Evolutionary conservation across 2,888 invertebrate species (phyloP).

Genomic region (Laspeyria flexula): DNA sequence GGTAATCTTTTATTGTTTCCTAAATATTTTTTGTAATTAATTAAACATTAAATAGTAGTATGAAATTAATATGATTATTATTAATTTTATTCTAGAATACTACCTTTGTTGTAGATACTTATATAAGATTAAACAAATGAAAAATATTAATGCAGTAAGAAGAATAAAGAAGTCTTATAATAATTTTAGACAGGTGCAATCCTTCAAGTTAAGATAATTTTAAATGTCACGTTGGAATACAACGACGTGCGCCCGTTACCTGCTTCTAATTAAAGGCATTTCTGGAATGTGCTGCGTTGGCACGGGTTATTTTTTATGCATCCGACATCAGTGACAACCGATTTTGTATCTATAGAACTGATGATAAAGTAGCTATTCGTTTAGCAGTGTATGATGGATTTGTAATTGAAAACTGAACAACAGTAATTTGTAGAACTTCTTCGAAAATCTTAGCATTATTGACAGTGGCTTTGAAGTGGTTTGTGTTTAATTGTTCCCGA

Average conservation of each 20-base stretch:
- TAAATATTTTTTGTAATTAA: no score
- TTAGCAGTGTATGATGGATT: slow-evolving; percentile 7
- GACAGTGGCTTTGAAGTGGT: slow-evolving; percentile 32
- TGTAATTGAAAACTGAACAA: slow-evolving; percentile 39
- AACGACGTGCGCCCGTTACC: slow-evolving; percentile 45
- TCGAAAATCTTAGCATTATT: slow-evolving; percentile 31
- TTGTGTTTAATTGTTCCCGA: slow-evolving; percentile 24
- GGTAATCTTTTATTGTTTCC: slow-evolving; percentile 19
- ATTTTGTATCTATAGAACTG: slow-evolving; percentile 31
- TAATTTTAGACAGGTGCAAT: no score
- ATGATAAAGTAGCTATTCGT: slow-evolving; percentile 16
- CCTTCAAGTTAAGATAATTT: slow-evolving; percentile 40
- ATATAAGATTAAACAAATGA: no score
- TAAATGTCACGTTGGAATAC: slow-evolving; percentile 35
- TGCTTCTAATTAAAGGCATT: slow-evolving; percentile 65
- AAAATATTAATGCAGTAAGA: no score
- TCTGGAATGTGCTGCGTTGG: slow-evolving; percentile 66
- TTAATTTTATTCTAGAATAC: no score
- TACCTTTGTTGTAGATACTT: no score
- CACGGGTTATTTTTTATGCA: slow-evolving; percentile 45
- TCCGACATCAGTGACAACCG: slow-evolving; percentile 16
- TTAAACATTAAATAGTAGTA: no score
- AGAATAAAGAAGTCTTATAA: no score
- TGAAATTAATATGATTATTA: no score
- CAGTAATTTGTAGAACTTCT: slow-evolving; percentile 38